These are phyloP conservation scores for Hemicentrotus pulcherrimus DNA, from an alignment of 35 echinoderm and acorn worm genomes.

Conservation along the genomic window DNA sequence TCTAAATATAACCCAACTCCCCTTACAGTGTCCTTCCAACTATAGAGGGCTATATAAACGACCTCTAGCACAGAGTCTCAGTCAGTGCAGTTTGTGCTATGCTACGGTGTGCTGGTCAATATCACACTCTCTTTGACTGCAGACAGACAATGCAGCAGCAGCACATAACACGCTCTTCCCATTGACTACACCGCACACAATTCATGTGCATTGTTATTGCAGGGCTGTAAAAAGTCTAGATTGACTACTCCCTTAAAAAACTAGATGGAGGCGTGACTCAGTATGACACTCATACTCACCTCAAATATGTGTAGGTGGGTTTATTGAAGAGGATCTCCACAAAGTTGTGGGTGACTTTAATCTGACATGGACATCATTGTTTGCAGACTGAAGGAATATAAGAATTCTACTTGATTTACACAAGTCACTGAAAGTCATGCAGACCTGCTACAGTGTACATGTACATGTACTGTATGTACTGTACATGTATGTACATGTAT, in stretches of 20 bases:
- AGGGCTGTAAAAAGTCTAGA: background rate
- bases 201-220: background rate
- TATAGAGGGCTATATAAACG: constrained; percentile 44
- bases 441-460: background rate
- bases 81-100: background rate
- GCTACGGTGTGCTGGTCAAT: background rate
- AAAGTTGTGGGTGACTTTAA: background rate
- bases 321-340: background rate
- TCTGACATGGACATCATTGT: background rate
- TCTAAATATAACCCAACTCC: background rate
- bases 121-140: background rate
- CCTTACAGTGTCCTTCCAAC: background rate
- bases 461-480: background rate
- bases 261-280: background rate
- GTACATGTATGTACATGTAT: background rate
- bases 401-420: too few species aligned
- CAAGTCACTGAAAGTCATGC: background rate
- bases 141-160: background rate
- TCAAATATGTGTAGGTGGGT: background rate
- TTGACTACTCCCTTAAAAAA: background rate
- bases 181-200: background rate
- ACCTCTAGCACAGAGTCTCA: background rate
- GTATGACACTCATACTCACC: background rate
- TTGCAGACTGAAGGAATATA: background rate
- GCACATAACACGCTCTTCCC: background rate